Evolutionary conservation across 2,113 vertebrate genomes (phyloP).

Genomic region (Carollia perspicillata): DNA sequence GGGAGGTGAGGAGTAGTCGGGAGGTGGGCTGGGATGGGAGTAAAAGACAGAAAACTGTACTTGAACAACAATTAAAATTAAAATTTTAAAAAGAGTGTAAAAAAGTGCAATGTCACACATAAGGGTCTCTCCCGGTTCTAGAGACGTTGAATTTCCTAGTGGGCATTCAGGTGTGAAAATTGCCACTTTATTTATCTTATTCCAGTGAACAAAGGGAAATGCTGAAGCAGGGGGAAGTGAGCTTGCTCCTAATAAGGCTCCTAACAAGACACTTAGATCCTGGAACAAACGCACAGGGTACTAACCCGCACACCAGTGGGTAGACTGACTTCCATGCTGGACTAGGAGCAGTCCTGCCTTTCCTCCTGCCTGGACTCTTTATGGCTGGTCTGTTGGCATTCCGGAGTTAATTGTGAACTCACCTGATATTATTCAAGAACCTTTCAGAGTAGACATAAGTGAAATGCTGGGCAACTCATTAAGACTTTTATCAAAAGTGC

Average conservation of each 20-base stretch:
- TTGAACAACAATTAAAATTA: no score
- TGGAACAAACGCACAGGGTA: neutral
- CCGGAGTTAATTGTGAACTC: neutral
- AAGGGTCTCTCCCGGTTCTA: neutral
- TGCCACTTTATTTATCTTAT: neutral
- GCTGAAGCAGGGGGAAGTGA: neutral
- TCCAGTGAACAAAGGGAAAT: neutral
- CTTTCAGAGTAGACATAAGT: neutral
- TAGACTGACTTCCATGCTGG: no score
- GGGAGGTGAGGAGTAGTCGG: no score
- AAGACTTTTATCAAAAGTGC: neutral
- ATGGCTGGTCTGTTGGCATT: neutral
- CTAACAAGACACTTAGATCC: no score
- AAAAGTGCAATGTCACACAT: no score
- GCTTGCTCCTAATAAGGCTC: neutral
- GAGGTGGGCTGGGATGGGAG: no score
- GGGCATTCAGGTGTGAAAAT: neutral
- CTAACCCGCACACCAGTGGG: accelerated
- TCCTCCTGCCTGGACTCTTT: neutral
- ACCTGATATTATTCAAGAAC: neutral
- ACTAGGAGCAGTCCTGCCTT: no score
- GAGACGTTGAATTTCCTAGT: neutral
- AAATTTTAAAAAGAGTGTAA: no score
- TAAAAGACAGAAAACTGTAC: no score
- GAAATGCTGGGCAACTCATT: neutral